phyloP scores from a whole-genome alignment of 1,140 invertebrate species.

The Teleogryllus occipitalis region DNA sequence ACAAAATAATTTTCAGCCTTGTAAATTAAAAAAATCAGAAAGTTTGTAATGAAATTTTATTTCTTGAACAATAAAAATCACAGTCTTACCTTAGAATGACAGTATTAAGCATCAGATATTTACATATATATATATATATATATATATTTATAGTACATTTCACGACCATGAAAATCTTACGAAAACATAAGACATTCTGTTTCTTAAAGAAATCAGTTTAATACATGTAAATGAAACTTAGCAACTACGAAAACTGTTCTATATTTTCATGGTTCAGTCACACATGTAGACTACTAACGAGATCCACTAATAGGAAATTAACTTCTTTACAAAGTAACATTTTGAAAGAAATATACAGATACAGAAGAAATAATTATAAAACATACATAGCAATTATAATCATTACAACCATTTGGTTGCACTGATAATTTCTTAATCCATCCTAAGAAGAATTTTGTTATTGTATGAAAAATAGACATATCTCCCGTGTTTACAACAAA shows the following conservation, averaged over 20 bases:
- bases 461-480: background rate
- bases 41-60: background rate
- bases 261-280: background rate
- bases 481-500: background rate
- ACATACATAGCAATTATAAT: too few species aligned
- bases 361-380: background rate
- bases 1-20: too few species aligned
- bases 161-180: background rate
- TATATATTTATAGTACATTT: background rate
- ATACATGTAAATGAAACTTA: background rate
- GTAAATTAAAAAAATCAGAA: background rate
- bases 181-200: background rate
- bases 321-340: background rate
- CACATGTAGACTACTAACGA: background rate
- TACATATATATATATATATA: background rate
- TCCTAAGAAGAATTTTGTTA: background rate
- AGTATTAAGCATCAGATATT: conserved; percentile 8
- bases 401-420: background rate
- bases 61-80: conserved; percentile 14
- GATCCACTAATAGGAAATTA: background rate
- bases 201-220: background rate
- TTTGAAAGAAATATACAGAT: background rate
- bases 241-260: background rate
- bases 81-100: conserved; percentile 13
- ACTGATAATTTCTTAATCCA: background rate